Base-by-base conservation (phyloP, 2,113 vertebrate genomes). In the Tricholaema leucomelas region DNA sequence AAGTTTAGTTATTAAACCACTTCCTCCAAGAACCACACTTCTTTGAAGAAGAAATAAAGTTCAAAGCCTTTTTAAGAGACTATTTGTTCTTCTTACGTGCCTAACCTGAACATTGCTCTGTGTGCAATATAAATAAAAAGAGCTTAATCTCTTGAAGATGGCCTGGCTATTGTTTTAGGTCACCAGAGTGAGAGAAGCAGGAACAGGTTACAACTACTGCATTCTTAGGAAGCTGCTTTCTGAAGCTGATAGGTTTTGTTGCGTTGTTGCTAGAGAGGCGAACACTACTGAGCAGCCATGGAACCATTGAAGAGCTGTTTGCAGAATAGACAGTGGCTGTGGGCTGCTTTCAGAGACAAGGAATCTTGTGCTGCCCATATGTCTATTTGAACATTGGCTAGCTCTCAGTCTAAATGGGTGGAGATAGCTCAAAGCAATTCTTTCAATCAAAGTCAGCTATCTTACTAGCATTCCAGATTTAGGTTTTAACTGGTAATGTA, bases 21-120 rank as follows among this genome's bases (percentile, higher is more conserved):
- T 96, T 95, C 95, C 95, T 94, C 30, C 65, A 74, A 87, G 31
- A 96, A 54, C 81, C 91, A 92, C 92, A 87, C 72, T 80, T 73
- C 93, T 96, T 95, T 96, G 91, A 96, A 95, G 93, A 94, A 93
- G 89, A 92, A 96, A 96, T 95, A 92, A 96, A 96, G 95, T 96
- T 96, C 95, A 96, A 96, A 96, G 96, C 65, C 65, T 92, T 96
- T 93, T 92, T 24, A 94, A 92, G 85, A 96, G 95, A 60, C 75
- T 93, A 91, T 96, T 96, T 96, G 92, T 94, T 96, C 67, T 95
- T 94, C 87, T 95, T 64, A 91, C 85, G 95, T 87, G 84, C 81
- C 67, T 96, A 94, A 92, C 90, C 92, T 90, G 84, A 91, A 73
- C 8, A 40, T 70, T 95, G 59, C 3, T 3, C 83, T 75, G 67